Base-by-base conservation (phyloP, 2,113 vertebrate species). In the Lethenteron camtschaticum region DNA sequence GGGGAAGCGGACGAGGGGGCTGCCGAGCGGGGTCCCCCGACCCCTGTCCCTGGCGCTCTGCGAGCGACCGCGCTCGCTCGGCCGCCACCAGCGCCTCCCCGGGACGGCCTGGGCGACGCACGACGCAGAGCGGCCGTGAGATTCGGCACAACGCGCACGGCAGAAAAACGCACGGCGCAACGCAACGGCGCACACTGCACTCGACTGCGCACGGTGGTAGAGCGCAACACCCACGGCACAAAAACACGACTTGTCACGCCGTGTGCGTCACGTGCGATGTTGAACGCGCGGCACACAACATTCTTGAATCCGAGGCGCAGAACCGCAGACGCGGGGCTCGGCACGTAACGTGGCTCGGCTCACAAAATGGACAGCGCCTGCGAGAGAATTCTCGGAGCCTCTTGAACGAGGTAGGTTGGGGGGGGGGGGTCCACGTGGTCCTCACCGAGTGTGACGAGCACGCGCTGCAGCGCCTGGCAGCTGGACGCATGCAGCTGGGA, bases 401-500 rank as follows among this genome's bases (percentile, higher is more conserved):
- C 55, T 57, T 16, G 60, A 18, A 63, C 13, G 60, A 9, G 13
- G 14, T 18, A n/a, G 10, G 12, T 1, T 13, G 0, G 2, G 2
- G n/a, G 14, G 14, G 56, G 13, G 8, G 3, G 24, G 68, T 16
- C 10, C 10, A 8, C 59, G 0, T 1, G 10, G 69, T 68, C 73
- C 81, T 74, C 82, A 96, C 91, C 91, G 0, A 95, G 81, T 74
- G 83, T 90, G 77, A 96, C 89, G 1, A 96, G 86, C 58, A 96
- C 90, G 72, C 89, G 81, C 78, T 96, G 91, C 77, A 96, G 79
- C 58, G 90, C 91, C 80, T 95, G 89, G 74, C 95, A 96, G 76
- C 86, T 94, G 7, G 89, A 91, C 0, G 91, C 94, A 80, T 96
- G 91, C 75, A 96, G 85, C 81, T 94, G 88, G 1, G 95, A 96